These are phyloP conservation scores for Aporrectodea caliginosa DNA, from an alignment of 1,140 invertebrate species.

Conservation along the genomic window DNA sequence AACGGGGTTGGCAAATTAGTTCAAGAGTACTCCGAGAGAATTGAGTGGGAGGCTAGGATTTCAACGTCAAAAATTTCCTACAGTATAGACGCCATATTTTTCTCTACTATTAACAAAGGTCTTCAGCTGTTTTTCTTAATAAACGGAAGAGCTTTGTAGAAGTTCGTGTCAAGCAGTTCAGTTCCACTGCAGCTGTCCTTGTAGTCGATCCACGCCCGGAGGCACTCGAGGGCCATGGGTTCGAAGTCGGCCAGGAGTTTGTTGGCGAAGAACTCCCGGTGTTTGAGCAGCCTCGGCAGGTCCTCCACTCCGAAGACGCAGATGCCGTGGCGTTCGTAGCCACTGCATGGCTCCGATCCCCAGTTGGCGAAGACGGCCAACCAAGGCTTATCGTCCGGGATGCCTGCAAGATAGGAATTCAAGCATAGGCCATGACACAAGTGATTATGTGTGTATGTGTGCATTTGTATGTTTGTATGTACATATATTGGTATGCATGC, in stretches of 20 bases:
- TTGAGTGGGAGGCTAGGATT: too few species aligned
- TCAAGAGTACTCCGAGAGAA: too few species aligned
- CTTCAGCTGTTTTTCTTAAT: not conserved
- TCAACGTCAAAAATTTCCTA: not conserved
- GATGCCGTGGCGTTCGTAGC: conserved; percentile 38
- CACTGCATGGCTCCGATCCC: conserved; percentile 38
- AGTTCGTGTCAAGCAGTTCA: conserved; percentile 35
- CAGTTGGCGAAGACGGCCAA: conserved; percentile 42
- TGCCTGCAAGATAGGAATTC: conserved; percentile 31
- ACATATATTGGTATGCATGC: not conserved
- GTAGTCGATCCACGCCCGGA: conserved; percentile 44
- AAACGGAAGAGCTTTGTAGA: conserved; percentile 40
- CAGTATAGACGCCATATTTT: not conserved
- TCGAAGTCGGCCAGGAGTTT: conserved; percentile 49
- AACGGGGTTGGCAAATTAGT: too few species aligned
- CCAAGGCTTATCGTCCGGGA: conserved; percentile 43
- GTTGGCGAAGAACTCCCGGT: conserved; percentile 49
- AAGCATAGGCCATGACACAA: not conserved
- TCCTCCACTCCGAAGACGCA: conserved; percentile 49
- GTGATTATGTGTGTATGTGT: not conserved
- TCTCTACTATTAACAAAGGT: not conserved
- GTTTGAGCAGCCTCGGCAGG: conserved; percentile 37
- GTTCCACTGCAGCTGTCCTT: conserved; percentile 25
- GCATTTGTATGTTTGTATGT: not conserved
- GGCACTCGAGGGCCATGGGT: conserved; percentile 44